These are phyloP conservation scores for Apogon talboti DNA, from an alignment of 2,797 vertebrate species.

Conservation along the genomic window DNA sequence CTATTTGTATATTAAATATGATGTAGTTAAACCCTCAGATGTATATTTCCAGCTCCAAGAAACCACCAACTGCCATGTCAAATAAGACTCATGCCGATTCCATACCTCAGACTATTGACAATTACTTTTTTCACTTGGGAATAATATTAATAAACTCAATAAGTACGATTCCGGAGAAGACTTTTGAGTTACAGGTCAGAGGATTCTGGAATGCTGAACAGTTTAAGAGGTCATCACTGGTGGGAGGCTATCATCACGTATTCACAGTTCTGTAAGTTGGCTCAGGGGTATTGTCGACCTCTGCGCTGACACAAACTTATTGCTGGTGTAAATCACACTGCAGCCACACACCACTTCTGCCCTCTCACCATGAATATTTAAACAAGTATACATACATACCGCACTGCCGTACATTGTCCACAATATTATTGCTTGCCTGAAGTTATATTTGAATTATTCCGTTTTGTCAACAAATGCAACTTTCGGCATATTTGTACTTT, in stretches of 20 bases:
- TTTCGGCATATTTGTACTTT: conserved; percentile 13
- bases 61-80: neutral
- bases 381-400: conserved; percentile 62
- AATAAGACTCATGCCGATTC: neutral
- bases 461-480: conserved; percentile 35
- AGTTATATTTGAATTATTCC: conserved; percentile 45
- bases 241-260: conserved; percentile 57
- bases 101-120: conserved; percentile 24
- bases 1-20: too few species aligned
- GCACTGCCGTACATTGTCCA: conserved; percentile 21
- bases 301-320: conserved; percentile 71
- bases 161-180: conserved; percentile 16
- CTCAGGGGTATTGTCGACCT: conserved; percentile 66
- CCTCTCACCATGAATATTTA: conserved; percentile 73
- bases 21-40: neutral
- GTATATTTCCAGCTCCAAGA: neutral
- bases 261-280: conserved; percentile 56
- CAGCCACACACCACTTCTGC: conserved; percentile 51
- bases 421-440: conserved; percentile 41
- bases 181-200: conserved; percentile 38
- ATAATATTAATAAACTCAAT: conserved; percentile 34
- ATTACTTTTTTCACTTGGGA: conserved; percentile 6
- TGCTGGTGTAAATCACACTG: conserved; percentile 74
- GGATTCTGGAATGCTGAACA: conserved; percentile 35
- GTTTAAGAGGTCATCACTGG: conserved; percentile 59